Conservation (phyloP, 2,888 invertebrate species). For the Mylabris sibirica region DNA sequence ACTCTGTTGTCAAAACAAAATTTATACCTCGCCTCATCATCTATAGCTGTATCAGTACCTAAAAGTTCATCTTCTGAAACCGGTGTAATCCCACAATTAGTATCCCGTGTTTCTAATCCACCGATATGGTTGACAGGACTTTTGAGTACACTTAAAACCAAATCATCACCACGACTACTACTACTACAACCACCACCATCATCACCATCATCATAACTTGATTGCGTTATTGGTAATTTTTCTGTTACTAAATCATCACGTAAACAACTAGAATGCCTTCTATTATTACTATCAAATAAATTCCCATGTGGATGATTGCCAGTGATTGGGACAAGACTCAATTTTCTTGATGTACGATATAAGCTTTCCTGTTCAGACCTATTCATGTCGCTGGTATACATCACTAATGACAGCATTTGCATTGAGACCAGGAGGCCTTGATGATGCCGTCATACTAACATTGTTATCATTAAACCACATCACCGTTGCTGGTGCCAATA, state of each 20-base stretch:
- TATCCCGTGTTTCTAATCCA: conserved; percentile 53
- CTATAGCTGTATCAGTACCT: conserved; percentile 38
- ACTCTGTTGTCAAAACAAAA: not conserved
- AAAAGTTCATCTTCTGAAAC: conserved; percentile 55
- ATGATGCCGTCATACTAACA: conserved; percentile 19
- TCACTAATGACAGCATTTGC: conserved; percentile 62
- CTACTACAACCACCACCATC: conserved; percentile 5
- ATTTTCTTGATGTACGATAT: conserved; percentile 69
- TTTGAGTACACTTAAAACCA: conserved; percentile 69
- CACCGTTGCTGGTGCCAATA: not conserved
- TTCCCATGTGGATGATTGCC: conserved; percentile 44
- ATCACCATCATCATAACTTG: not conserved
- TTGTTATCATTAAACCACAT: conserved; percentile 18
- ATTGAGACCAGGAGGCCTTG: conserved; percentile 16
- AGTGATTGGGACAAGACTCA: conserved; percentile 60
- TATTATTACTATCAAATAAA: conserved; percentile 36
- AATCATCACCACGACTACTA: conserved; percentile 58
- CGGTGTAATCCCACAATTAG: conserved; percentile 57
- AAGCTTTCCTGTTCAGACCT: conserved; percentile 70
- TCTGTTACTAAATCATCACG: conserved; percentile 21
- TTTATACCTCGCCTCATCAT: conserved; percentile 52
- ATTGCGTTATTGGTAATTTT: not conserved
- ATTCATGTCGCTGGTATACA: conserved; percentile 65
- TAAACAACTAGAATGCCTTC: conserved; percentile 34
- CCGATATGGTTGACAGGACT: conserved; percentile 64